These are phyloP conservation scores for Coleophora flavipennella DNA, from an alignment of 2,888 invertebrate species.

Conservation along the genomic window DNA sequence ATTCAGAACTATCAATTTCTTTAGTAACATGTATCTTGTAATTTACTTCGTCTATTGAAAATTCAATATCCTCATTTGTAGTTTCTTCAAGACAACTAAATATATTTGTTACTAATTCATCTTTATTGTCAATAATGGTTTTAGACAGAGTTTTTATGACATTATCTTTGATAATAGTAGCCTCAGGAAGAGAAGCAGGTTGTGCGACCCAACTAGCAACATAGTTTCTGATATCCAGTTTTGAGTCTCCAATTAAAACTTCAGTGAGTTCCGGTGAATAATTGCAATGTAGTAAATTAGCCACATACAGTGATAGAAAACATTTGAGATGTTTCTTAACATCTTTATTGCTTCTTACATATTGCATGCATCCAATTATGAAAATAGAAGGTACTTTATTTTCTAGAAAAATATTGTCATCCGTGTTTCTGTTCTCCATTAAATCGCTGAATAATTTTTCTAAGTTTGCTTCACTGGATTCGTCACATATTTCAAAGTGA, in stretches of 20 bases:
- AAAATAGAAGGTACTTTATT: conserved; percentile 55
- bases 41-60: conserved; percentile 24
- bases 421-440: conserved; percentile 42
- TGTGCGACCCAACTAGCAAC: conserved; percentile 61
- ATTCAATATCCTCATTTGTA: conserved; percentile 28
- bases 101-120: conserved; percentile 35
- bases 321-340: conserved; percentile 46
- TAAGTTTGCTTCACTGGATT: conserved; percentile 36
- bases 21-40: conserved; percentile 32
- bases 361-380: conserved; percentile 56
- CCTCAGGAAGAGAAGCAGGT: conserved; percentile 38
- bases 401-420: conserved; percentile 45
- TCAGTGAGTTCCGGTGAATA: conserved; percentile 65
- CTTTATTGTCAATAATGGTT: conserved; percentile 44
- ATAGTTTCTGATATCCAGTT: conserved; percentile 61
- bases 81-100: conserved; percentile 38
- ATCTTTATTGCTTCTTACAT: conserved; percentile 40
- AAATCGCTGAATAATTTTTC: conserved; percentile 52
- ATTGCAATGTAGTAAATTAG: conserved; percentile 75
- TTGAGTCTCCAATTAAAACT: conserved; percentile 58
- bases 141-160: conserved; percentile 50
- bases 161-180: conserved; percentile 33
- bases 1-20: conserved; percentile 41
- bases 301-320: conserved; percentile 51
- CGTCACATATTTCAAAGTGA: conserved; percentile 48